phyloP scores from a whole-genome alignment of 2,113 vertebrate genomes.

The Hydropotes inermis region DNA sequence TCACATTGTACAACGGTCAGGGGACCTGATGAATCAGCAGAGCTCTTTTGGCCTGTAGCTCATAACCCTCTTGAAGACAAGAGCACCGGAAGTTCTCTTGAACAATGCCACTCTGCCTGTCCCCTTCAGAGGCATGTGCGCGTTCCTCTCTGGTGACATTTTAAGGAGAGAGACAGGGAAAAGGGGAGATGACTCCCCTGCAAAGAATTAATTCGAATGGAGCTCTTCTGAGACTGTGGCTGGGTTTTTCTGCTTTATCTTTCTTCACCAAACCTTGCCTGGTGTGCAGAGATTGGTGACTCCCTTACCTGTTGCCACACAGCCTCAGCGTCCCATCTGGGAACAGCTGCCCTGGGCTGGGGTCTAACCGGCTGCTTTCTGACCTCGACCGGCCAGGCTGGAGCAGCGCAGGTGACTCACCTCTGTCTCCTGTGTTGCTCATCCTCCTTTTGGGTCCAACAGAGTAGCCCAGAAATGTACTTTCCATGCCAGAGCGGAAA shows the following conservation, averaged over 20 bases:
- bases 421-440: not conserved
- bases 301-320: not conserved
- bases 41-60: not conserved
- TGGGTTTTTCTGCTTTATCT: not conserved
- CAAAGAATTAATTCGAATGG: not conserved
- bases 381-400: not conserved
- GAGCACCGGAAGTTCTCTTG: not conserved
- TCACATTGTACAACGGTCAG: not conserved
- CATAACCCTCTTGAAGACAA: not conserved
- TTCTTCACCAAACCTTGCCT: not conserved
- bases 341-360: not conserved
- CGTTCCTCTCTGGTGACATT: not conserved
- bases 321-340: accelerated
- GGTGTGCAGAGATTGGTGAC: not conserved
- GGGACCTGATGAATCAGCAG: not conserved
- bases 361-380: accelerated
- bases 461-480: not conserved
- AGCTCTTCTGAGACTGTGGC: not conserved
- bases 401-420: not conserved
- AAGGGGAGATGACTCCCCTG: not conserved
- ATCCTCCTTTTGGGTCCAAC: not conserved
- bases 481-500: not conserved
- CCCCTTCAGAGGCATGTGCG: not conserved
- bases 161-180: not conserved
- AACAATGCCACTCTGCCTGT: not conserved